phyloP scores from a whole-genome alignment of 2,888 invertebrate species.

The Polyploca ridens region DNA sequence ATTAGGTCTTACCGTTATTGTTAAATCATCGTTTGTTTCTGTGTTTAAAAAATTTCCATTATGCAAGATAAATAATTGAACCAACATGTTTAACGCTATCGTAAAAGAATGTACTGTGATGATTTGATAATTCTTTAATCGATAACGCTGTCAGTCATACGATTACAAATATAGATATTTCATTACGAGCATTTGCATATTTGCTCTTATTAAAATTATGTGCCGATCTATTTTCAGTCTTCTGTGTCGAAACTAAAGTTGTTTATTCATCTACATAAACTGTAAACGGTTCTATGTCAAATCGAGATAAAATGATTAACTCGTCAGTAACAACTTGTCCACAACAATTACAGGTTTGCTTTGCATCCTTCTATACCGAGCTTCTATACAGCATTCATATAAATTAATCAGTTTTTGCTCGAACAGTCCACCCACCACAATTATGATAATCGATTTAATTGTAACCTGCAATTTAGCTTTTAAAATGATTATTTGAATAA shows the following conservation, averaged over 20 bases:
- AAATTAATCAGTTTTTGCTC: conserved; percentile 27
- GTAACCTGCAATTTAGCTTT: conserved; percentile 42
- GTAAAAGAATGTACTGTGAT: conserved; percentile 19
- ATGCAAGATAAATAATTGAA: conserved; percentile 28
- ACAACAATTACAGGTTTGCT: conserved; percentile 35
- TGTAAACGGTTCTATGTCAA: conserved; percentile 28
- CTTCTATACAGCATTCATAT: conserved; percentile 30
- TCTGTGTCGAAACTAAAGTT: conserved; percentile 24
- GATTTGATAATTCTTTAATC: conserved; percentile 37
- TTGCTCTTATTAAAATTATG: conserved; percentile 22
- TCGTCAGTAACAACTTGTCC: conserved; percentile 34
- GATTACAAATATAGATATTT: conserved; percentile 33
- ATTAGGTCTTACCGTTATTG: background rate
- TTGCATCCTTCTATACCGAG: conserved; percentile 29
- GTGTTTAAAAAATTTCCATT: conserved; percentile 28
- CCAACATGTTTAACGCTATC: conserved; percentile 27
- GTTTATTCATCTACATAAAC: conserved; percentile 24
- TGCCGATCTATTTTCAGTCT: conserved; percentile 23
- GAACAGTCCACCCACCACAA: conserved; percentile 38
- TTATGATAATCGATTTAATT: conserved; percentile 48
- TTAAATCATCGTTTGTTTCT: conserved; percentile 28
- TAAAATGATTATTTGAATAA: conserved; percentile 46
- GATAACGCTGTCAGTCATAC: conserved; percentile 34
- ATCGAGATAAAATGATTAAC: conserved; percentile 41
- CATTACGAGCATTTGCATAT: conserved; percentile 25